phyloP scores from a whole-genome alignment of 2,113 vertebrate species.

The Urocolius indicus region DNA sequence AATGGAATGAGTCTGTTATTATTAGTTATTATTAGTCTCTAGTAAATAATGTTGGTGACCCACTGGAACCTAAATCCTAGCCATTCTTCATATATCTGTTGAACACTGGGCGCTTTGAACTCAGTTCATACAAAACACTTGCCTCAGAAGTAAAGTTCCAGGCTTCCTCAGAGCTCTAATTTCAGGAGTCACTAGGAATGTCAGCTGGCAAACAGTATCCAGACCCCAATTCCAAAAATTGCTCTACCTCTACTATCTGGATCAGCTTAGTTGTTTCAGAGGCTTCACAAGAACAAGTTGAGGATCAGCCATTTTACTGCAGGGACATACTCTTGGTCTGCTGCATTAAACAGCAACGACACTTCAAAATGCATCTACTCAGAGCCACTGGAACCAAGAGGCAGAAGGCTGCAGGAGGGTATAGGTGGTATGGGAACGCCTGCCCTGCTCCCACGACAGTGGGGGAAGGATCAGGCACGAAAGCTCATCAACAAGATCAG shows the following conservation, averaged over 20 bases:
- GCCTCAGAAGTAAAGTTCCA: background rate
- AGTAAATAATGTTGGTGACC: slow-evolving; percentile 15
- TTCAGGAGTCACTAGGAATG: background rate
- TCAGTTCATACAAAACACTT: background rate
- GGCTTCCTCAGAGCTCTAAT: background rate
- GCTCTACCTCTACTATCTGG: background rate
- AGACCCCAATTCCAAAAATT: background rate
- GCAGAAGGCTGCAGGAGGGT: background rate
- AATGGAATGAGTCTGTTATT: slow-evolving; percentile 33
- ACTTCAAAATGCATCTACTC: background rate
- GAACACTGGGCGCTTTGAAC: slow-evolving; percentile 5
- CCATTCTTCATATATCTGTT: background rate
- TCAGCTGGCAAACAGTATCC: background rate
- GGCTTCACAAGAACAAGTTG: background rate
- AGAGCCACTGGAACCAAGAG: background rate
- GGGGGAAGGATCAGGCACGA: background rate
- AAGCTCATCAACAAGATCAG: slow-evolving; percentile 60
- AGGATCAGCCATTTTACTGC: background rate
- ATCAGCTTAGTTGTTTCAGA: background rate
- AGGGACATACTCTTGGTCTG: background rate
- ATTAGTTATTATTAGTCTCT: slow-evolving; percentile 45
- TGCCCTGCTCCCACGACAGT: background rate
- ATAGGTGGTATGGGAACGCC: background rate
- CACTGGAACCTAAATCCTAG: slow-evolving; percentile 2
- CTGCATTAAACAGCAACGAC: background rate